Percentiles rank a stretch among this genome's conserved stretches.
phyloP scores from a whole-genome alignment of 2,797 vertebrate species.

The Paratrypauchen microcephalus region DNA sequence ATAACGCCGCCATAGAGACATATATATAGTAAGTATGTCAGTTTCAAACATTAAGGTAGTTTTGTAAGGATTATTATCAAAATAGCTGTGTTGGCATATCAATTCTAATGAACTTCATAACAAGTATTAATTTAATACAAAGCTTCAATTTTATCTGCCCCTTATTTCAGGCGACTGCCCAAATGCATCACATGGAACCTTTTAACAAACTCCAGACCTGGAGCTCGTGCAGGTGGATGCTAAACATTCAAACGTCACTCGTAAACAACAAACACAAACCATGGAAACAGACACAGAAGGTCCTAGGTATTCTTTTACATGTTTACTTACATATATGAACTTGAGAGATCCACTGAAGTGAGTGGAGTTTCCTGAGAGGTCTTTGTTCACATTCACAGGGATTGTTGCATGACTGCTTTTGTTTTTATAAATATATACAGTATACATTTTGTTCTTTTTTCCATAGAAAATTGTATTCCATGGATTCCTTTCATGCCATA shows the following conservation, averaged over 20 bases:
- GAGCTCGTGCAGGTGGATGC: slow-evolving; percentile 3
- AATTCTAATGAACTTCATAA: background rate
- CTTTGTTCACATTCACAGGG: background rate
- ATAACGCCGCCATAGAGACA: background rate
- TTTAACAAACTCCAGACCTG: slow-evolving; percentile 6
- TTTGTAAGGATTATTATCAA: no score
- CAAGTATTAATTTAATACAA: background rate
- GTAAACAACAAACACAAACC: slow-evolving; percentile 11
- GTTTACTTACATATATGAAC: background rate
- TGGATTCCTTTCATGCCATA: slow-evolving; percentile 4
- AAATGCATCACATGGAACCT: background rate
- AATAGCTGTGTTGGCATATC: background rate
- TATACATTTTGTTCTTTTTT: background rate
- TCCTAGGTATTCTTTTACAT: background rate
- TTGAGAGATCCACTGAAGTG: background rate
- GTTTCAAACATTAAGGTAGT: no score
- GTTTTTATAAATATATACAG: background rate
- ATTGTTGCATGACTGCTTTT: background rate
- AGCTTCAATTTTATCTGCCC: background rate
- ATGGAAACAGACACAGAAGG: background rate
- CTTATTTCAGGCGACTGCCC: background rate
- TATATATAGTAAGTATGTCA: no score
- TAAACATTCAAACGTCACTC: background rate
- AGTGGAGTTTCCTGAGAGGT: background rate
- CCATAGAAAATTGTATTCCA: background rate